These are phyloP conservation scores for Nematopogon swammerdamellus DNA, from an alignment of 2,888 invertebrate genomes.

Conservation along the genomic window DNA sequence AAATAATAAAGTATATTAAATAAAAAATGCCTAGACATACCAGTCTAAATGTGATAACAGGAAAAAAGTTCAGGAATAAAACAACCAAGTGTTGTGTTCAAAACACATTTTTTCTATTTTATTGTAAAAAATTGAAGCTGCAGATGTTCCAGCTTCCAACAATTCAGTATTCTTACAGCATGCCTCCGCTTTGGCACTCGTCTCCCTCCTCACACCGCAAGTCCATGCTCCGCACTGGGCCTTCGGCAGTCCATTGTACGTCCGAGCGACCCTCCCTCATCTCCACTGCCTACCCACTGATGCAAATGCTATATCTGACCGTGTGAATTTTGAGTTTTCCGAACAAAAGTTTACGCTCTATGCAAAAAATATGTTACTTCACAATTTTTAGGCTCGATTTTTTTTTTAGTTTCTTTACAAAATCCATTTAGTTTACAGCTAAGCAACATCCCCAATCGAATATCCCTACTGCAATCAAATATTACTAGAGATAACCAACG, in stretches of 20 bases:
- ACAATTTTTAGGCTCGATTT: no score
- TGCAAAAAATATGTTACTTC: no score
- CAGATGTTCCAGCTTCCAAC: slow-evolving; percentile 34
- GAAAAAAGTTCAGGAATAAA: slow-evolving; percentile 22
- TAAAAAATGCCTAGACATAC: no score
- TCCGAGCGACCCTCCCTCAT: no score
- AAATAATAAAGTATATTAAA: no score
- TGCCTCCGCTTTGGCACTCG: not conserved
- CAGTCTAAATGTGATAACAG: not conserved
- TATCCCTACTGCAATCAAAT: not conserved
- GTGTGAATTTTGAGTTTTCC: not conserved
- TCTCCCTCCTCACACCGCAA: no score
- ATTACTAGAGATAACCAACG: not conserved
- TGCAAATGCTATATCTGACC: not conserved
- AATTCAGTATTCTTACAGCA: not conserved
- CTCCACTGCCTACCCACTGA: not conserved
- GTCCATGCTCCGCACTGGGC: no score
- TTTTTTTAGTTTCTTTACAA: no score
- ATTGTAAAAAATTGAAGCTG: slow-evolving; percentile 50
- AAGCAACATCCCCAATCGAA: no score
- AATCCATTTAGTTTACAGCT: no score
- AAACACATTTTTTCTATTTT: slow-evolving; percentile 51
- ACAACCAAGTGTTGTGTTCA: slow-evolving; percentile 46
- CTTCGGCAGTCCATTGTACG: no score
- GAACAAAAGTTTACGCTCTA: not conserved